Conservation (phyloP, 2,888 invertebrate genomes). For the Callyntrura sp. region DNA sequence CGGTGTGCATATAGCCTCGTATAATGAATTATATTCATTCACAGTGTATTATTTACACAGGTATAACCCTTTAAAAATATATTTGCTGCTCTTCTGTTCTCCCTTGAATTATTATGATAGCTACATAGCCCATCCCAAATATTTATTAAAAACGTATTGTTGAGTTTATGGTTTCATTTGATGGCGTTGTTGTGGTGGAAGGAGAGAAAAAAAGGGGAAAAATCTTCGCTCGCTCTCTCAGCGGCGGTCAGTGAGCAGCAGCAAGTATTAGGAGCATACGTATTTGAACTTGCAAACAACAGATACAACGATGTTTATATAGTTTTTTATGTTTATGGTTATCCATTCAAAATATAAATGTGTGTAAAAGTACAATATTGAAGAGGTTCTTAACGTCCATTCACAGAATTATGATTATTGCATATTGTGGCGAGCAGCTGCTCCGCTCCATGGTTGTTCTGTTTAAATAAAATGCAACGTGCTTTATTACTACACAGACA, state of each 20-base stretch:
- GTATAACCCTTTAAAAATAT: neutral
- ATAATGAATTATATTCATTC: neutral
- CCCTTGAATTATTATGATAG: slow-evolving; percentile 71
- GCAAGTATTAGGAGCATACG: neutral
- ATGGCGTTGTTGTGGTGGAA: slow-evolving; percentile 19
- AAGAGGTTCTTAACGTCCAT: neutral
- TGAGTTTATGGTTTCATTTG: slow-evolving; percentile 75
- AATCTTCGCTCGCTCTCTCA: slow-evolving; percentile 59
- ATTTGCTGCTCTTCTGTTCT: slow-evolving; percentile 51
- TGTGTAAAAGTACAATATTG: slow-evolving; percentile 9
- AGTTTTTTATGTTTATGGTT: slow-evolving; percentile 44
- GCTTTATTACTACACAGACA: slow-evolving; percentile 20
- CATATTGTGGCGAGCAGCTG: slow-evolving; percentile 3
- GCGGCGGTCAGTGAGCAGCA: slow-evolving; percentile 69
- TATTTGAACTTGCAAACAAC: slow-evolving; percentile 14
- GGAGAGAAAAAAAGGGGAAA: slow-evolving; percentile 45
- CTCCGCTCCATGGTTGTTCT: slow-evolving; percentile 13
- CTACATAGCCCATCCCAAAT: slow-evolving; percentile 72
- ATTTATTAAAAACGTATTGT: slow-evolving; percentile 71
- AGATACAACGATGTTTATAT: slow-evolving; percentile 48
- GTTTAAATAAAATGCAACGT: slow-evolving; percentile 30
- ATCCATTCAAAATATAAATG: slow-evolving; percentile 42
- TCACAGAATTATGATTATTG: slow-evolving; percentile 26
- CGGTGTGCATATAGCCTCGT: neutral
- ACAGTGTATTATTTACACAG: slow-evolving; percentile 23